A percentile compares a stretch with the other conserved stretches of the same genome.
These are phyloP conservation scores for Mustelus asterias DNA, from an alignment of 2,113 vertebrate genomes.

Conservation along the genomic window DNA sequence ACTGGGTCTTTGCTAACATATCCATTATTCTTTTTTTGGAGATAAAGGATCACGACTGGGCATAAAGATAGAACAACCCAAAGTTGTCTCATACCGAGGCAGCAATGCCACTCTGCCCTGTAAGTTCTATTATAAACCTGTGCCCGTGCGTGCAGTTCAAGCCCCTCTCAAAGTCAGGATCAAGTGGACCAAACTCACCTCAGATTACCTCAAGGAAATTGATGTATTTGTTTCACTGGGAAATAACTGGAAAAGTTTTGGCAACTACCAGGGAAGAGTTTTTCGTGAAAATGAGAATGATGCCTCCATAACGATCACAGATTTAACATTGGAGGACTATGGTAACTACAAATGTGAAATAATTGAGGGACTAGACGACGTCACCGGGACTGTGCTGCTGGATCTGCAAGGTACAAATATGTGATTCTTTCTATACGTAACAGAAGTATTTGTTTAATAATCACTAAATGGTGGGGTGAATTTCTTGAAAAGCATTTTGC, in stretches of 20 bases:
- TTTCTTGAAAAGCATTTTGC: neutral
- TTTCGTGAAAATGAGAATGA: constrained; percentile 65
- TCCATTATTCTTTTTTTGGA: constrained; percentile 43
- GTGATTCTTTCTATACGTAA: neutral
- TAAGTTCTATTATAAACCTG: constrained; percentile 56
- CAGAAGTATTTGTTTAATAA: neutral
- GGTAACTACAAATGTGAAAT: constrained; percentile 85
- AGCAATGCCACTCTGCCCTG: constrained; percentile 82
- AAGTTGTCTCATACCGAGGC: constrained; percentile 64
- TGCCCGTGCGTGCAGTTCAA: constrained; percentile 48
- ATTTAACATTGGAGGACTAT: constrained; percentile 66
- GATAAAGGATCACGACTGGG: constrained; percentile 75
- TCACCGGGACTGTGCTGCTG: constrained; percentile 60
- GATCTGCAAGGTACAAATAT: constrained; percentile 62
- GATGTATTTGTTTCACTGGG: constrained; percentile 82
- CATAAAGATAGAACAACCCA: constrained; percentile 72
- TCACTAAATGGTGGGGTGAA: neutral
- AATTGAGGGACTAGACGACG: constrained; percentile 74
- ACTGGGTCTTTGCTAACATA: neutral
- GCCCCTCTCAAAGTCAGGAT: constrained; percentile 64
- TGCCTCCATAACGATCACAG: constrained; percentile 70
- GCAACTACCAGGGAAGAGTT: constrained; percentile 65
- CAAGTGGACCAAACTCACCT: constrained; percentile 84
- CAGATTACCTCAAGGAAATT: constrained; percentile 67
- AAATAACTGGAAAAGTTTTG: constrained; percentile 72